Conservation (phyloP, 2,113 vertebrate species). For the Erythrocercus mccallii region DNA sequence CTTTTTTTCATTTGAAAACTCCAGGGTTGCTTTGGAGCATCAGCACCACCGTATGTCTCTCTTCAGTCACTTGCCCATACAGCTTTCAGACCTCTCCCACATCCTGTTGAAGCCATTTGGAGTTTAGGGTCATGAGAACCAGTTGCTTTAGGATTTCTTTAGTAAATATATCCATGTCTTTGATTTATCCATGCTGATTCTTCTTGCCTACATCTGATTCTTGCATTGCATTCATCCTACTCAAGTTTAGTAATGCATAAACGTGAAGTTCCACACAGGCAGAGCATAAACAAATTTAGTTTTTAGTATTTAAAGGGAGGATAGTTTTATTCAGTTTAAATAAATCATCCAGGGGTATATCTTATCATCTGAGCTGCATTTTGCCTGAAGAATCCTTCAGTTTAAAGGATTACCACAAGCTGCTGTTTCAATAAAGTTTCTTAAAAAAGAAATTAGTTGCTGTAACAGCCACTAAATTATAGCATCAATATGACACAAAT, state of each 20-base stretch:
- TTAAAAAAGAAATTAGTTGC: background rate
- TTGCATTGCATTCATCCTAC: background rate
- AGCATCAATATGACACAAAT: background rate
- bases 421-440: background rate
- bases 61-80: background rate
- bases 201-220: background rate
- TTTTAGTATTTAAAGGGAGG: background rate
- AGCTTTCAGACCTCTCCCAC: background rate
- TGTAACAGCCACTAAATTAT: background rate
- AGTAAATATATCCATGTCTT: background rate
- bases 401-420: background rate
- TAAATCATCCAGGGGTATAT: background rate
- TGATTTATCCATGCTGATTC: background rate
- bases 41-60: conserved; percentile 44
- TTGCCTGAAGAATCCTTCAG: background rate
- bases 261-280: background rate
- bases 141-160: background rate
- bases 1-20: background rate
- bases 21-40: background rate
- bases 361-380: background rate
- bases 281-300: background rate
- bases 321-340: background rate
- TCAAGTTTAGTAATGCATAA: background rate
- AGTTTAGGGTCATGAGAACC: background rate
- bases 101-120: background rate